Evolutionary conservation across 2,888 invertebrate species (phyloP).

Genomic region (Serripes groenlandicus): DNA sequence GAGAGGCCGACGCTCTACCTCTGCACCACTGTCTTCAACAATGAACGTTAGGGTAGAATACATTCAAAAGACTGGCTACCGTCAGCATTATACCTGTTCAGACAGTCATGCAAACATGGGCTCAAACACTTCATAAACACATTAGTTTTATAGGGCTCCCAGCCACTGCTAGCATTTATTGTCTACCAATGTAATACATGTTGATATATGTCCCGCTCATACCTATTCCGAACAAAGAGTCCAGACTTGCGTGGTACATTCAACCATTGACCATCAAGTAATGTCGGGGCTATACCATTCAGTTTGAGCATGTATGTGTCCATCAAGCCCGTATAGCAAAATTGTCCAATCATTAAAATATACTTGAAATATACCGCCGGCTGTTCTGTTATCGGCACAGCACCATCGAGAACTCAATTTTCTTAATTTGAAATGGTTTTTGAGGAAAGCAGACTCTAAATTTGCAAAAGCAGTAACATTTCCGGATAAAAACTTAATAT

Average conservation of each 20-base stretch:
- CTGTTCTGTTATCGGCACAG: constrained; percentile 68
- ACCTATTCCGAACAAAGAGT: constrained; percentile 79
- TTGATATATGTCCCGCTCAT: constrained; percentile 80
- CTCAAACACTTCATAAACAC: constrained; percentile 55
- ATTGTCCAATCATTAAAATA: constrained; percentile 70
- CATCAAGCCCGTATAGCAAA: constrained; percentile 80
- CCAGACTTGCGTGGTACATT: constrained; percentile 82
- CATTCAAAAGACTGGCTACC: constrained; percentile 78
- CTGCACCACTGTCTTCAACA: too few species aligned
- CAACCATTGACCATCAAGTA: constrained; percentile 80
- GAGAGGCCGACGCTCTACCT: too few species aligned
- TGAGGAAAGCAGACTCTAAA: constrained; percentile 44
- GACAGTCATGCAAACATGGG: constrained; percentile 75
- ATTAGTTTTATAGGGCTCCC: constrained; percentile 75
- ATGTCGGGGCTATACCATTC: constrained; percentile 69
- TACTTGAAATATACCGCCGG: constrained; percentile 73
- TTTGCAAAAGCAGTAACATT: constrained; percentile 71
- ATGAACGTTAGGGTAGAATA: constrained; percentile 60
- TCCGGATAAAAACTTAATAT: constrained; percentile 72
- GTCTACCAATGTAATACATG: constrained; percentile 82
- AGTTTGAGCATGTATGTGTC: constrained; percentile 68
- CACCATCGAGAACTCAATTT: constrained; percentile 48
- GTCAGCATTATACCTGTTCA: constrained; percentile 81
- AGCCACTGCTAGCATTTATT: constrained; percentile 68
- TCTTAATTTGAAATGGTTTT: constrained; percentile 52